phyloP scores from a whole-genome alignment of 2,797 vertebrate genomes.

The Paramormyrops hopkinsi region DNA sequence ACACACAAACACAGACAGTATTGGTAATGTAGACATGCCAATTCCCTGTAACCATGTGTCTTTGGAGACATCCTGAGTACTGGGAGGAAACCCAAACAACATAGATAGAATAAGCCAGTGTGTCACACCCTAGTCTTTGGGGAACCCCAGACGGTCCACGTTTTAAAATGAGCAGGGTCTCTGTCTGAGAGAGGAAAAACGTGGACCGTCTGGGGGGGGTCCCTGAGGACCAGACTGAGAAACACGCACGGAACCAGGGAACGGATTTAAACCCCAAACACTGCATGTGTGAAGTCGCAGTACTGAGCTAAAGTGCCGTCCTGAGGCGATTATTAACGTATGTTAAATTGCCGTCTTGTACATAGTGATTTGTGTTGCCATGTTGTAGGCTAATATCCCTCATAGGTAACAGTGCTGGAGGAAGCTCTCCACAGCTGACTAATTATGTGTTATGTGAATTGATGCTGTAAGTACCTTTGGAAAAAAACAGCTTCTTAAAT shows the following conservation, averaged over 20 bases:
- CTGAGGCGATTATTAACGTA: neutral
- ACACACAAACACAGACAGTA: neutral
- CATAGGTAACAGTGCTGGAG: neutral
- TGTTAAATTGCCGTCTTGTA: neutral
- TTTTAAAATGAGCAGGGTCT: too few relatives aligned
- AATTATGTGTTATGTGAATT: neutral
- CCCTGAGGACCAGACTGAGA: neutral
- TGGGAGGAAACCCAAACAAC: neutral
- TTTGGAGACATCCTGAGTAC: neutral
- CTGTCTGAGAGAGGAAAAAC: too few relatives aligned
- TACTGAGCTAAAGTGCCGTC: neutral
- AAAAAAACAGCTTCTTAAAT: neutral
- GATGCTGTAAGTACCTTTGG: neutral
- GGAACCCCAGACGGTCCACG: neutral
- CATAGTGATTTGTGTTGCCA: neutral
- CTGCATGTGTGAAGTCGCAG: neutral
- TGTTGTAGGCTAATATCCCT: neutral
- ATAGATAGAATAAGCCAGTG: neutral
- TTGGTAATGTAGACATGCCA: neutral
- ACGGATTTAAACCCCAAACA: neutral
- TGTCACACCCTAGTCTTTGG: neutral
- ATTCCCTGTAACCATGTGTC: neutral
- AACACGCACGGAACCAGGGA: neutral
- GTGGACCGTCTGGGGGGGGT: neutral
- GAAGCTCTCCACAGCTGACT: neutral